Evolutionary conservation across 2,797 vertebrate genomes (phyloP).

Genomic region (Coendou prehensilis): DNA sequence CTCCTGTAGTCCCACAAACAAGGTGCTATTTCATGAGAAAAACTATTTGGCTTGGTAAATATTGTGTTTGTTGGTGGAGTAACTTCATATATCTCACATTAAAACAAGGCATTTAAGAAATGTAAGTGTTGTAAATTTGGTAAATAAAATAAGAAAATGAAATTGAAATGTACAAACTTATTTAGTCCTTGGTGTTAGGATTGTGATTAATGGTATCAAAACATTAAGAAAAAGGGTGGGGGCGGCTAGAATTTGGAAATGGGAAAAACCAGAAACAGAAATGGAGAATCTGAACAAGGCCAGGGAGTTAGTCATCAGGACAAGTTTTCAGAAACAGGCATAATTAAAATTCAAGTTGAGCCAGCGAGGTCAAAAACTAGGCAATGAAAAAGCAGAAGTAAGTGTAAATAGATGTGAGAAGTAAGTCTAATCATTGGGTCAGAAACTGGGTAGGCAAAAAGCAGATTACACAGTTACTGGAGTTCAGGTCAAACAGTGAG

Average conservation of each 20-base stretch:
- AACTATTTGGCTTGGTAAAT: constrained; percentile 41
- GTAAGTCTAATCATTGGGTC: constrained; percentile 30
- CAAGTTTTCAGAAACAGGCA: constrained; percentile 21
- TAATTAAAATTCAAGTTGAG: constrained; percentile 59
- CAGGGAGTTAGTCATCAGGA: neutral
- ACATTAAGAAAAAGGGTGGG: neutral
- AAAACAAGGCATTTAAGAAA: constrained; percentile 48
- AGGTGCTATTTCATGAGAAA: constrained; percentile 40
- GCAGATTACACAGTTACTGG: constrained; percentile 19
- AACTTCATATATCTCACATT: neutral
- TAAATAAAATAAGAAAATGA: constrained; percentile 62
- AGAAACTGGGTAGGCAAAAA: constrained; percentile 53
- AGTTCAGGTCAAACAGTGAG: constrained; percentile 28
- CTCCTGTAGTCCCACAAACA: neutral
- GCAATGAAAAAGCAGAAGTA: constrained; percentile 62
- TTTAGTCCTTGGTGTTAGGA: neutral
- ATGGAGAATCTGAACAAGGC: neutral
- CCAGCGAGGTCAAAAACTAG: constrained; percentile 42
- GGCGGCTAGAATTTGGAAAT: neutral
- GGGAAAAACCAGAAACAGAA: constrained; percentile 8
- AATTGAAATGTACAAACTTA: constrained; percentile 23
- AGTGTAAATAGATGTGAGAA: constrained; percentile 72
- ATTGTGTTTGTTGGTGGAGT: constrained; percentile 20
- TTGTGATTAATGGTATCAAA: neutral
- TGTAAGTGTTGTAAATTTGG: neutral